A percentile compares a stretch with the other conserved stretches of the same genome.
phyloP scores from a whole-genome alignment of 2,797 vertebrate genomes.

The Paratrypauchen microcephalus region DNA sequence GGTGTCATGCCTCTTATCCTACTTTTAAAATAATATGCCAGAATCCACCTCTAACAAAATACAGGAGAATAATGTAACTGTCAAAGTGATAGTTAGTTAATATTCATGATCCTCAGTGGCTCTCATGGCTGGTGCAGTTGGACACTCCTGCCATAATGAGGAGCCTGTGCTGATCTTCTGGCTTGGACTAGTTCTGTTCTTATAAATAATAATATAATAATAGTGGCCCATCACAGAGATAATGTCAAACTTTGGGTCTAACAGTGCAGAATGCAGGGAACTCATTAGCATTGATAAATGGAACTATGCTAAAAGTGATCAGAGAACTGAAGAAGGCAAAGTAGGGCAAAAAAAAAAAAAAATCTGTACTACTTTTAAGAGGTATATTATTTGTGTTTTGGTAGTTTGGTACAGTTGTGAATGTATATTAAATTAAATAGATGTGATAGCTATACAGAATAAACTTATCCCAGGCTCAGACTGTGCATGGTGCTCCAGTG shows the following conservation, averaged over 20 bases:
- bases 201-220: conserved; percentile 62
- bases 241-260: conserved; percentile 26
- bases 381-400: no score
- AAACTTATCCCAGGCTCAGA: no score
- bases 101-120: conserved; percentile 33
- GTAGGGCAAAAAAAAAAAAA: no score
- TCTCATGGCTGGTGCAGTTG: conserved; percentile 33
- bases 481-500: no score
- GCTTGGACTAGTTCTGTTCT: conserved; percentile 44
- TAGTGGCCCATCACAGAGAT: conserved; percentile 36
- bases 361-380: no score
- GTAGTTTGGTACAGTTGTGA: no score
- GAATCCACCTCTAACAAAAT: not conserved
- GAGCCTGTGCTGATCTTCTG: conserved; percentile 29
- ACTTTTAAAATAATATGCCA: not conserved
- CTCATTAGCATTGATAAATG: conserved; percentile 39
- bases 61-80: conserved; percentile 16
- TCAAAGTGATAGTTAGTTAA: conserved; percentile 28
- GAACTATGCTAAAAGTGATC: no score
- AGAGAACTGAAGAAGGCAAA: no score
- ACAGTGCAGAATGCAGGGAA: conserved; percentile 40
- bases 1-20: not conserved
- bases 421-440: no score
- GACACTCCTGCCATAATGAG: conserved; percentile 65
- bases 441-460: no score